Conservation (phyloP, 2,797 vertebrate species). For the Pantherophis vulpinus region DNA sequence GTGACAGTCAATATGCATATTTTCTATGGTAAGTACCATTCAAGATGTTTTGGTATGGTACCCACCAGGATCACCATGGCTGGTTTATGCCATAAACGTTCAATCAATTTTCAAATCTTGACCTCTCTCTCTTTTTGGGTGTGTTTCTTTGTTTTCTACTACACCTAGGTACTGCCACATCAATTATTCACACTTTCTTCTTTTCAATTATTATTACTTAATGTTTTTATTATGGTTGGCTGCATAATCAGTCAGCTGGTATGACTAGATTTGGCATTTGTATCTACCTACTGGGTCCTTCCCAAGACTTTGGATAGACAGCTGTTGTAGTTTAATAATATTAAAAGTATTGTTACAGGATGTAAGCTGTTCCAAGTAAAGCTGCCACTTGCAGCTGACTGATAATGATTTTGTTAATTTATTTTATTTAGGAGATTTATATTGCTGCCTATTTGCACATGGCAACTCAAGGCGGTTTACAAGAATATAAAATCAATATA, state of each 20-base stretch:
- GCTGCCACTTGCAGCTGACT: background rate
- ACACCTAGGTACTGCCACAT: background rate
- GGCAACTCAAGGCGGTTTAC: too few relatives aligned
- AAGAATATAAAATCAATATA: too few relatives aligned
- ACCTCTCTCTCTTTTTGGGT: background rate
- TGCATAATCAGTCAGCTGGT: background rate
- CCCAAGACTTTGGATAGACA: background rate
- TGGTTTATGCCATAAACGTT: background rate
- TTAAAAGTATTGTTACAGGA: background rate
- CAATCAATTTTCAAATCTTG: background rate
- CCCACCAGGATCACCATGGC: background rate
- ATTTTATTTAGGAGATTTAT: too few relatives aligned
- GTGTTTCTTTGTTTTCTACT: background rate
- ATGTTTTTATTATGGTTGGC: too few relatives aligned
- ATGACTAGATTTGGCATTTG: background rate
- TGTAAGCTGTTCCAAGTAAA: background rate
- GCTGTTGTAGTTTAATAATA: background rate
- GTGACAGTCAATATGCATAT: background rate
- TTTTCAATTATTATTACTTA: too few relatives aligned
- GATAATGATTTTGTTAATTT: background rate
- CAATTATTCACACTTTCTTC: background rate
- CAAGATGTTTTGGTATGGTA: background rate
- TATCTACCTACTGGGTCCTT: background rate
- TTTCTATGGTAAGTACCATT: background rate
- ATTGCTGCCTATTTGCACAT: too few relatives aligned